A percentile compares a stretch with the other conserved stretches of the same genome.
These are phyloP conservation scores for Notechis scutatus DNA, from an alignment of 2,113 vertebrate species.

Conservation along the genomic window DNA sequence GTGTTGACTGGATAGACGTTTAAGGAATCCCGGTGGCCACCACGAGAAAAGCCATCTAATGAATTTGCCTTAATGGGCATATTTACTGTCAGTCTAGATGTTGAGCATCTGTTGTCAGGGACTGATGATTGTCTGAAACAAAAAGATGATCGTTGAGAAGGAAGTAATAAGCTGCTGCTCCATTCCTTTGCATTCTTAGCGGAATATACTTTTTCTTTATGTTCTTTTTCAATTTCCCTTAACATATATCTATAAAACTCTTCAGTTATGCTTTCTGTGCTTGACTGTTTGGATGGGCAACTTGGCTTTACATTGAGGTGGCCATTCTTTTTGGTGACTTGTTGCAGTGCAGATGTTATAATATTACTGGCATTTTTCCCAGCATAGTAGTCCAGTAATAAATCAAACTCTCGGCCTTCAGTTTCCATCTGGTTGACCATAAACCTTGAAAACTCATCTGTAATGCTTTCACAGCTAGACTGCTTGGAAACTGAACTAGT, in stretches of 20 bases:
- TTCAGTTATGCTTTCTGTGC: conserved; percentile 96
- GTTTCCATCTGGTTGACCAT: conserved; percentile 99
- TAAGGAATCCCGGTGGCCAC: conserved; percentile 76
- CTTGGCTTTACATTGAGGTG: conserved; percentile 83
- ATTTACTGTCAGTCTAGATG: conserved; percentile 83
- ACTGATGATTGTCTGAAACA: conserved; percentile 89
- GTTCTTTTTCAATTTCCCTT: conserved; percentile 87
- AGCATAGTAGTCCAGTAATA: conserved; percentile 94
- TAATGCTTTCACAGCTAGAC: conserved; percentile 97
- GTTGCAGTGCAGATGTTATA: conserved; percentile 86
- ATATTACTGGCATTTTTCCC: conserved; percentile 93
- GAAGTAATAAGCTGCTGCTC: conserved; percentile 78
- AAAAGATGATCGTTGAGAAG: conserved; percentile 76
- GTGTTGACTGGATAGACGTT: conserved; percentile 75
- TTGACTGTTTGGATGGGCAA: conserved; percentile 95
- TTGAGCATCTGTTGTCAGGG: conserved; percentile 82
- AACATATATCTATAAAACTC: conserved; percentile 97
- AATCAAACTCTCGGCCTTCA: conserved; percentile 90
- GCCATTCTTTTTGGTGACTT: conserved; percentile 81
- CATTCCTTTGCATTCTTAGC: conserved; percentile 83
- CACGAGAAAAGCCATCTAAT: conserved; percentile 87
- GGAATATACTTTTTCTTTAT: conserved; percentile 70
- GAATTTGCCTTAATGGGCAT: conserved; percentile 92
- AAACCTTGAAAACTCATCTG: conserved; percentile 95
- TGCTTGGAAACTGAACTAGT: conserved; percentile 97